Percentiles rank a stretch among this genome's conserved stretches.
These are phyloP conservation scores for Pollachius pollachius DNA, from an alignment of 2,113 vertebrate genomes.

Conservation along the genomic window DNA sequence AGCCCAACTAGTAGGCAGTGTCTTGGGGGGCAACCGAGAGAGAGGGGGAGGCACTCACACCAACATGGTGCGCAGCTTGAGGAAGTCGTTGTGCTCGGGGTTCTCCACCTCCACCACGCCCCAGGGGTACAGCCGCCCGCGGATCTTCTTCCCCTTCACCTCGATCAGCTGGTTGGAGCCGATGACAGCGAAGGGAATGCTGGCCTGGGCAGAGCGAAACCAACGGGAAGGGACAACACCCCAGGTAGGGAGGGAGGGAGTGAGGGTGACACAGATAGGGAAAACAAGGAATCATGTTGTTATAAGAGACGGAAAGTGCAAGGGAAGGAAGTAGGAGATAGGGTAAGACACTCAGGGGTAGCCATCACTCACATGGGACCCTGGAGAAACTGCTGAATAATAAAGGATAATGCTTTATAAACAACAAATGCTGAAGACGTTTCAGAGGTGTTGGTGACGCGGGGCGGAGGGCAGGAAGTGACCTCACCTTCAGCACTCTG, in stretches of 20 bases:
- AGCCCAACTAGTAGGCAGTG: no score
- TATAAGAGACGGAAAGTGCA: no score
- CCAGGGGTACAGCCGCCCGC: slow-evolving; percentile 83
- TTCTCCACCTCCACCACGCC: slow-evolving; percentile 87
- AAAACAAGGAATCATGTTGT: slow-evolving; percentile 13
- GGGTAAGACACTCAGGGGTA: no score
- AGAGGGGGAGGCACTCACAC: slow-evolving; percentile 73
- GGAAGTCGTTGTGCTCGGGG: slow-evolving; percentile 91
- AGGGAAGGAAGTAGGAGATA: no score
- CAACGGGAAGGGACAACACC: slow-evolving; percentile 6
- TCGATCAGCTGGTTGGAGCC: slow-evolving; percentile 89
- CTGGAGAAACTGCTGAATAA: no score
- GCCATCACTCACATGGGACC: no score
- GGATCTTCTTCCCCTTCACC: slow-evolving; percentile 90
- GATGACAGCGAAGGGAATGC: slow-evolving; percentile 85
- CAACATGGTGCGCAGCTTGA: slow-evolving; percentile 84
- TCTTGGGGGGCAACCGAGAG: no score
- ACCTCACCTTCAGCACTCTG: slow-evolving; percentile 83
- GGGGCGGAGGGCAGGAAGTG: slow-evolving; percentile 1
- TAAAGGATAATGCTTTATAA: no score
- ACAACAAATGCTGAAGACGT: no score
- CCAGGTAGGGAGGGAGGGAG: slow-evolving; percentile 1
- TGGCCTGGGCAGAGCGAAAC: slow-evolving; percentile 67
- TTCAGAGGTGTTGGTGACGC: background rate
- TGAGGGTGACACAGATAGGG: slow-evolving; percentile 5